Evolutionary conservation across 1,140 invertebrate genomes (phyloP).

Genomic region (Tigriopus japonicus): DNA sequence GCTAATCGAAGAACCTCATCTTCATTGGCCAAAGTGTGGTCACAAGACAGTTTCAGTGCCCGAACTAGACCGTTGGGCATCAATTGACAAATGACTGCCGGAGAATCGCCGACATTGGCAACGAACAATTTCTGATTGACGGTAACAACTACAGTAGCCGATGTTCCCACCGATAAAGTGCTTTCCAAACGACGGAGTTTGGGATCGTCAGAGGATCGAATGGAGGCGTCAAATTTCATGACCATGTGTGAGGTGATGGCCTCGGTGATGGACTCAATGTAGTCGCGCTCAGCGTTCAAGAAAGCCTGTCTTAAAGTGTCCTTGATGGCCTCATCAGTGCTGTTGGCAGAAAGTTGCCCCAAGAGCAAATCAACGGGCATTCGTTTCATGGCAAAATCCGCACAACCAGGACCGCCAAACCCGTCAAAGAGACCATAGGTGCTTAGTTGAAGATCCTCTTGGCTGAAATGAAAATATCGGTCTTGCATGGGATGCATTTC

Average conservation of each 20-base stretch:
- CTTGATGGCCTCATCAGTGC: slow-evolving; percentile 6
- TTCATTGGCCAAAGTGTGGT: slow-evolving; percentile 1
- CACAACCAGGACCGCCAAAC: background rate
- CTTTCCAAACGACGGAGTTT: background rate
- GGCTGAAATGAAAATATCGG: slow-evolving; percentile 6
- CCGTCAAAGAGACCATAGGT: slow-evolving; percentile 9
- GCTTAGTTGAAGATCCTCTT: background rate
- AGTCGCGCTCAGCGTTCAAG: slow-evolving; percentile 4
- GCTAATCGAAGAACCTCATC: background rate
- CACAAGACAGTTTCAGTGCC: background rate
- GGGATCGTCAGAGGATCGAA: too few relatives aligned
- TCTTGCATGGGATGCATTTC: slow-evolving; percentile 8
- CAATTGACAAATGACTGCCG: background rate
- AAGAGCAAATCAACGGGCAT: slow-evolving; percentile 6
- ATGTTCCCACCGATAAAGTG: background rate
- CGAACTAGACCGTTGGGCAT: background rate
- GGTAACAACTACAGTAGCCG: background rate
- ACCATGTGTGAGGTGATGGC: background rate
- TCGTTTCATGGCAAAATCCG: slow-evolving; percentile 10
- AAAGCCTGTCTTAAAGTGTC: slow-evolving; percentile 9
- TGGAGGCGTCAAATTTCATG: background rate
- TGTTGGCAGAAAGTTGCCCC: background rate
- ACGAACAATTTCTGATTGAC: background rate
- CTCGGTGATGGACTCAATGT: slow-evolving; percentile 9
- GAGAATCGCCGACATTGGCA: background rate